These are phyloP conservation scores for Nycticryphes semicollaris DNA, from an alignment of 2,113 vertebrate genomes.

Conservation along the genomic window DNA sequence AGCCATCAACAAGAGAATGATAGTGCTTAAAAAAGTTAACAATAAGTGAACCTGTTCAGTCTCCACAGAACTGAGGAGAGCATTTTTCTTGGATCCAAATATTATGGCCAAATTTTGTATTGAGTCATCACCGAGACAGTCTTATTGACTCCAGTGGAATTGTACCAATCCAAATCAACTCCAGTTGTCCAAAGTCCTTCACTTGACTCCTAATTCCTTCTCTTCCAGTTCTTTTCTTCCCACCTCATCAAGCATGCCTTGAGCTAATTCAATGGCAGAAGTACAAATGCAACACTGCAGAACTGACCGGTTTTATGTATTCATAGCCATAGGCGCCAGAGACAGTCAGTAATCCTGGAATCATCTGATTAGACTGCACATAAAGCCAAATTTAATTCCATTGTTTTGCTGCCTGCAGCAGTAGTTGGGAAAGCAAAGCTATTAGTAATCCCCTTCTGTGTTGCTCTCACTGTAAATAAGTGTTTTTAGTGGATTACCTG, in stretches of 20 bases:
- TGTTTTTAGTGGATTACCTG: neutral
- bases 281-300: neutral
- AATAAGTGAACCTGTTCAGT: neutral
- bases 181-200: neutral
- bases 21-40: neutral
- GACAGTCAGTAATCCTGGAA: conserved; percentile 4
- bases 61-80: neutral
- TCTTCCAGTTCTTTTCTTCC: neutral
- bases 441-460: conserved; percentile 18
- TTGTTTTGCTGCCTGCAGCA: conserved; percentile 34
- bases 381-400: conserved; percentile 22
- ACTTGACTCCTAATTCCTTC: neutral
- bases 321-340: neutral
- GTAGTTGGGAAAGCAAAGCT: conserved; percentile 13
- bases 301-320: neutral
- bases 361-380: neutral
- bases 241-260: neutral
- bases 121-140: neutral
- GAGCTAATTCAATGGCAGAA: neutral
- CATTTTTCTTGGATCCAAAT: neutral
- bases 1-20: neutral
- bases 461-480: conserved; percentile 11
- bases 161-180: neutral
- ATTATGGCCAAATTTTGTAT: neutral
- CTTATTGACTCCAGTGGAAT: neutral